phyloP scores from a whole-genome alignment of 2,113 vertebrate genomes.

The Benitochromis conjunctus region DNA sequence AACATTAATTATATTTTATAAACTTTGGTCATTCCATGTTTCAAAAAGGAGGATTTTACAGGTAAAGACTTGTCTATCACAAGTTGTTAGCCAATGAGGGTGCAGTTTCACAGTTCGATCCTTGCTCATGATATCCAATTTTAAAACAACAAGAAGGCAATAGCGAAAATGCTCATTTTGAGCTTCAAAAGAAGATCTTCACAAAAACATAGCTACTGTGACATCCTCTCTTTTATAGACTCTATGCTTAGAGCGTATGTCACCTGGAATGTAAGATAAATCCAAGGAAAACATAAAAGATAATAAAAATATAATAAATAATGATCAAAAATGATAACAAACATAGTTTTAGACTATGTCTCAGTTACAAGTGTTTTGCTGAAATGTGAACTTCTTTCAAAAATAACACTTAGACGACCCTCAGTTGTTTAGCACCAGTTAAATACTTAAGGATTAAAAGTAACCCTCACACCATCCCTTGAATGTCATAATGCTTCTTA shows the following conservation, averaged over 20 bases:
- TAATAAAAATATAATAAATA: neutral
- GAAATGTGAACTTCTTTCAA: neutral
- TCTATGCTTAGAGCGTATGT: neutral
- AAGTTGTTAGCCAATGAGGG: neutral
- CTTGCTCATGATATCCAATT: rapidly evolving
- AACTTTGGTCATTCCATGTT: neutral
- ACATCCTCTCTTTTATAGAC: neutral
- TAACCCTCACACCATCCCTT: neutral
- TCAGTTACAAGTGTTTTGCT: neutral
- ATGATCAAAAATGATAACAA: neutral
- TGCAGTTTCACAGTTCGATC: rapidly evolving
- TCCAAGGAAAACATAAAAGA: neutral
- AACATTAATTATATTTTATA: neutral
- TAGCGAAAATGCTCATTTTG: neutral
- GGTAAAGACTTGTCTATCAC: neutral
- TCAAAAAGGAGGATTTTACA: neutral
- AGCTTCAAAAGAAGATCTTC: neutral
- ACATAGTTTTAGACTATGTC: neutral
- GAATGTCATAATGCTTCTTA: neutral
- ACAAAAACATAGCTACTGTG: neutral
- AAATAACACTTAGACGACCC: neutral
- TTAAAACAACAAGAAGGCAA: neutral
- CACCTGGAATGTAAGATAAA: rapidly evolving
- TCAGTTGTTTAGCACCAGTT: neutral
- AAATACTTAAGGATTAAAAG: rapidly evolving